Base-by-base conservation (phyloP, 2,113 vertebrate genomes). In the Megaceryle maxima region DNA sequence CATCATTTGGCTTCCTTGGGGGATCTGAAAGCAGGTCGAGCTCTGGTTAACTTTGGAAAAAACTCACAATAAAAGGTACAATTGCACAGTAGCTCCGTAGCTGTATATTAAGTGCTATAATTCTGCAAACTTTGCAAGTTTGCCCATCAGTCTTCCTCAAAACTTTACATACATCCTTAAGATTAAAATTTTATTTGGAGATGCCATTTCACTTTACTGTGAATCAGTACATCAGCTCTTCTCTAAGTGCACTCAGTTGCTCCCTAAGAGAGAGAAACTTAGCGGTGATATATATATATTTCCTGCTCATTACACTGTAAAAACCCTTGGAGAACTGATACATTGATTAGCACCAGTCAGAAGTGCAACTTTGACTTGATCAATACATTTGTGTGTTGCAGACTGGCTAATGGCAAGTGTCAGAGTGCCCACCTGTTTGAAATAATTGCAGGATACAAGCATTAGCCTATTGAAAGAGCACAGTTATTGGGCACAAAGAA, bases 221-320 rank as follows among this genome's bases (percentile, higher is more conserved):
- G 41, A 96, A 96, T 95, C 95, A 97, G 95, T 97, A 97, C 91
- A 97, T 97, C 97, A 98, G 96, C 96, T 97, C 94, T 95, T 96
- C 92, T 51, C 16, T 97, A 97, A 98, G 97, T 97, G 96, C 97
- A 93, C 89, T 97, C 97, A 97, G 97, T 97, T 97, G 96, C 95
- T 97, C 97, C 97, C 97, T 53, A 96, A 98, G 96, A 97, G 96
- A 95, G 81, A 92, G 97, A 97, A 98, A 96, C 94, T 95, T 95
- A 94, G 88, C 85, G 95, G 96, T 94, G 44, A 70, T 86, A 25
- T 82, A 93, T 94, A 56, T 93, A 51, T 97, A 94, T 97, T 98
- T 97, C 94, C 97, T 92, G 95, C 83, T 97, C 95, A 92, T 93
- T 95, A 97, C 96, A 92, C 90, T 92, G 94, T 97, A 97, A 97